Conservation (phyloP, 2,888 invertebrate species). For the Cataglyphis livida region DNA sequence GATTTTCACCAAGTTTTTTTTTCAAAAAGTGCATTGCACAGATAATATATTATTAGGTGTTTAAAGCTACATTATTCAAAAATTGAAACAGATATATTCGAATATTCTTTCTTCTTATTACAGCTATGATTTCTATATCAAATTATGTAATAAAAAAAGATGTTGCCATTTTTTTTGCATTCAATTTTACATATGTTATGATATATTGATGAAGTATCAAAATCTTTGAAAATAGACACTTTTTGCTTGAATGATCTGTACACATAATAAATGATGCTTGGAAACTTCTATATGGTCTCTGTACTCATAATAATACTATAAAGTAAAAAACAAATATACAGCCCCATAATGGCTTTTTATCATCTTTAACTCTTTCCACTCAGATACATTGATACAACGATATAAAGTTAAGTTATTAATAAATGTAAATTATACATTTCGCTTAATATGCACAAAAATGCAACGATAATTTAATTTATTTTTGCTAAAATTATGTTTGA, state of each 20-base stretch:
- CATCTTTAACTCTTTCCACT: constrained; percentile 41
- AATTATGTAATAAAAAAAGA: background rate
- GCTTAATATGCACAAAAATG: background rate
- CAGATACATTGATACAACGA: background rate
- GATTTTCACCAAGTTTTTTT: background rate
- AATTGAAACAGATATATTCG: constrained; percentile 4
- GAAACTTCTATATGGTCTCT: constrained; percentile 34
- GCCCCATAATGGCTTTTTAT: constrained; percentile 36
- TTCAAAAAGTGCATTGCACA: background rate
- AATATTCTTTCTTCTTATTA: background rate
- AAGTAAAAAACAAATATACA: constrained; percentile 32
- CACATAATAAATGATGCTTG: constrained; percentile 29
- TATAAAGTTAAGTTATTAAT: background rate
- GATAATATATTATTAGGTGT: background rate
- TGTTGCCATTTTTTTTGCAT: background rate
- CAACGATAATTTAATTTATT: background rate
- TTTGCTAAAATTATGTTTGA: background rate
- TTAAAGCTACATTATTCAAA: background rate
- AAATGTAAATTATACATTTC: background rate
- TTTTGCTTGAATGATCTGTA: constrained; percentile 40
- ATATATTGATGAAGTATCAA: background rate
- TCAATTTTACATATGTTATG: background rate
- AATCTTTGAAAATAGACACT: constrained; percentile 41
- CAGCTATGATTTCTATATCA: background rate
- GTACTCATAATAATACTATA: constrained; percentile 25